A percentile compares a stretch with the other conserved stretches of the same genome.
Conservation (phyloP, 2,888 invertebrate genomes). For the Cantharis flavilabris region DNA sequence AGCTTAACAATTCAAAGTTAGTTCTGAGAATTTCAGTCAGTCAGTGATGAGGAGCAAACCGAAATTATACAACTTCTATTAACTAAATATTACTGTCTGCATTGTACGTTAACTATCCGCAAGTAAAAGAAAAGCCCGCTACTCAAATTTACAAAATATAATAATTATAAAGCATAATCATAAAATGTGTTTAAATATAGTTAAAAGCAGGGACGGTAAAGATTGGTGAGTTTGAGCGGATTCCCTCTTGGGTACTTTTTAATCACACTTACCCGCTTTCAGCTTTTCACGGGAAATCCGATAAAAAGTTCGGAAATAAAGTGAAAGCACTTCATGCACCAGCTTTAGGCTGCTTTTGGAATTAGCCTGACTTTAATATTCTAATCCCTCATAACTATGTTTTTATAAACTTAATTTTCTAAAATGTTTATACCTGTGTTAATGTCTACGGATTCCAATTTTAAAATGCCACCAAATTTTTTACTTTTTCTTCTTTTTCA, state of each 20-base stretch:
- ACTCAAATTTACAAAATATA: not conserved
- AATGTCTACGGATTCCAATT: not conserved
- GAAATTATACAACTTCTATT: conserved; percentile 14
- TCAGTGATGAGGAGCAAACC: conserved; percentile 4
- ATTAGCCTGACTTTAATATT: conserved; percentile 18
- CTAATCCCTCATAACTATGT: conserved; percentile 2
- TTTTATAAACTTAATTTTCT: not conserved
- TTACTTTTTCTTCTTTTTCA: not conserved
- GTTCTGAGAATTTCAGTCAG: conserved; percentile 28
- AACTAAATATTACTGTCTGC: not conserved
- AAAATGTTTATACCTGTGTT: not conserved
- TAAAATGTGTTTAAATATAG: not conserved
- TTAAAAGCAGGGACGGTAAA: conserved; percentile 3
- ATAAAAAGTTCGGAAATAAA: conserved; percentile 32
- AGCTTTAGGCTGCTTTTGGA: conserved; percentile 22
- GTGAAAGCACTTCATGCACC: conserved; percentile 16
- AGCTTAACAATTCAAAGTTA: conserved; percentile 33
- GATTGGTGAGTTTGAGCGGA: conserved; percentile 6
- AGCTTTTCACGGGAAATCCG: conserved; percentile 28
- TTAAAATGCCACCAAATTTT: not conserved
- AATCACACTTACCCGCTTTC: conserved; percentile 31
- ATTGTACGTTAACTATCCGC: not conserved
- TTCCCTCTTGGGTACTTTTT: conserved; percentile 32
- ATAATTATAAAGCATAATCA: not conserved
- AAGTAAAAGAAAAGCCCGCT: not conserved